Evolutionary conservation across 2,113 vertebrate species (phyloP).

Genomic region (Microcebus jonahi): DNA sequence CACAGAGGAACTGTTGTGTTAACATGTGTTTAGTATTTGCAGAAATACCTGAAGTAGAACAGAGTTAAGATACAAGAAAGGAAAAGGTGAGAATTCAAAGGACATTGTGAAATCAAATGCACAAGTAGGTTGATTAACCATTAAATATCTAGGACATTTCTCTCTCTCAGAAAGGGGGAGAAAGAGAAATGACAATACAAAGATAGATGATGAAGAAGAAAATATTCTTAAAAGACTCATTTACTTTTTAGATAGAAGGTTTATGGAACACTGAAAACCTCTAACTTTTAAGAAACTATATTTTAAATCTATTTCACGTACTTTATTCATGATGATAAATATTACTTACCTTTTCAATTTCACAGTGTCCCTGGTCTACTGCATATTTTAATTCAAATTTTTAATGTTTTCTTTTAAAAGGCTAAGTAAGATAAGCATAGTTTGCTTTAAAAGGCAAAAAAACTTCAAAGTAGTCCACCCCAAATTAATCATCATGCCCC

Average conservation of each 20-base stretch:
- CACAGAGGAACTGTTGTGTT: background rate
- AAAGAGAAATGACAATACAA: background rate
- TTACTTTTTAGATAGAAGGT: conserved; percentile 52
- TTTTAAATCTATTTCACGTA: conserved; percentile 58
- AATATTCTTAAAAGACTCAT: conserved; percentile 24
- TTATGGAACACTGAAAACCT: conserved; percentile 33
- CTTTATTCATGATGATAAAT: conserved; percentile 73
- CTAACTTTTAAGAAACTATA: conserved; percentile 41
- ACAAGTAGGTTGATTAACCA: background rate
- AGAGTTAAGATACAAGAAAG: conserved; percentile 19
- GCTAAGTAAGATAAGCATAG: conserved; percentile 77
- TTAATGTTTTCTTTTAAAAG: conserved; percentile 70
- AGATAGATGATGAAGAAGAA: background rate
- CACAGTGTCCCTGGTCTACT: conserved; percentile 66
- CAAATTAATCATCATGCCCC: conserved; percentile 77
- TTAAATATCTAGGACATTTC: background rate
- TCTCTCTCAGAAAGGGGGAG: background rate
- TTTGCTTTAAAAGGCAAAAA: conserved; percentile 76
- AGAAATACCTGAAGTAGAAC: background rate
- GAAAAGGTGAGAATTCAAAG: conserved; percentile 39
- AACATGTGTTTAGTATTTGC: background rate
- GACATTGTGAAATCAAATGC: conserved; percentile 11
- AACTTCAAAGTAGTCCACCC: conserved; percentile 59
- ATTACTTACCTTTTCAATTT: conserved; percentile 76
- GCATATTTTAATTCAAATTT: conserved; percentile 78